Base-by-base conservation (phyloP, 1,140 invertebrate species). In the Cydia splendana region DNA sequence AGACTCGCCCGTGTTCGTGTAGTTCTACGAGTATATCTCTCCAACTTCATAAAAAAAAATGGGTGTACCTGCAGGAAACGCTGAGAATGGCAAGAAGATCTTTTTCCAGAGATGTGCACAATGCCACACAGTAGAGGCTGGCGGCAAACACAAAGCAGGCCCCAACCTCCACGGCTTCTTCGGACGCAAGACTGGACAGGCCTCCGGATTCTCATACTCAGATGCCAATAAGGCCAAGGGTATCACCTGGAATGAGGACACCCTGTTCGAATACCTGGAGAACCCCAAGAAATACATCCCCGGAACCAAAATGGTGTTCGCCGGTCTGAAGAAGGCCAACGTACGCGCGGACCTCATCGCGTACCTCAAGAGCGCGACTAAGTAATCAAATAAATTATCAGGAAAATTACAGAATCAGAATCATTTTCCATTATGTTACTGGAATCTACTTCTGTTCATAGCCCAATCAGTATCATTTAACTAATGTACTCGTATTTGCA, bases 201-300 rank as follows among this genome's bases (percentile, higher is more conserved):
- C 98, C 24, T 18, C 97, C 57, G 98, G 98, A 75, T 99, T 96
- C 89, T 84, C 95, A n/a, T 99, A 99, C 94, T 99, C 99, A 77
- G 98, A 98, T 86, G 98, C 99, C 78, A 99, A 99, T 94, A 98
- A 98, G 94, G 95, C 95, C 74, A 99, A 99, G 96, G 98, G 98
- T 83, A 99, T 99, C 87, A 97, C 96, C 80, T 99, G 99, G 99
- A 96, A 95, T 81, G 96, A 96, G 79, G 98, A 99, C 71, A 99
- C 99, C 0, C 94, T 99, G 1, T 99, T 98, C 85, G 96, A 97
- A 82, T 99, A 99, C 93, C 94, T 99, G 83, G 97, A 98, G 91
- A 99, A 99, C 88, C 99, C 99, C 75, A 99, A 99, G 95, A 99
- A 99, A 92, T 99, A 98, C 94, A 99, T 99, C 95, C 99, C 99